Evolutionary conservation across 2,797 vertebrate genomes (phyloP), one percentile per base, ranked within the genome.

Genomic region (Myotis myotis): DNA sequence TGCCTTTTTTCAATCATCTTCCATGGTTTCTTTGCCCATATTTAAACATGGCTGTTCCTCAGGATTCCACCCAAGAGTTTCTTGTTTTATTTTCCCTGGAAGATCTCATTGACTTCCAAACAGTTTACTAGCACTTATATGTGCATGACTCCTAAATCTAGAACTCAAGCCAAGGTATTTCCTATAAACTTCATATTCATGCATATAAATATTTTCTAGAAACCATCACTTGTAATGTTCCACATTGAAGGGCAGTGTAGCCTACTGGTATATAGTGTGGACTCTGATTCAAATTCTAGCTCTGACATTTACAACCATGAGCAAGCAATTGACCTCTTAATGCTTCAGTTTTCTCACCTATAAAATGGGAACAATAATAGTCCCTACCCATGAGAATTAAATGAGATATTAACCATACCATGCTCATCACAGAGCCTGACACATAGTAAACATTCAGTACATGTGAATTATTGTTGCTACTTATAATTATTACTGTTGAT

Each of bases 1-100:
- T 91, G 19, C 2, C 47, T 57, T 96, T 75, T 91, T 89, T 70
- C 51, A 87, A n/a, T 92, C 12, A 75, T 89, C 41, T 81, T 93
- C 81, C 19, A 19, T 66, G 55, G 17, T 4, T 80, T 78, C n/a
- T 81, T 75, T 89, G 57, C 30, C n/a, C 23, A 66, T 64, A 76
- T 86, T 33, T 81, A 92, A 81, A 82, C 55, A 79, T 28, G 19
- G 15, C 3, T 76, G 28, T 44, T 62, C 20, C 25, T 71, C 20
- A 22, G 8, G 23, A 91, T 53, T 88, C 20, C 7, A 91, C 10
- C 8, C 17, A 68, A 44, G 19, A 9, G 22, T 93, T 79, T 87
- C 55, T 90, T 87, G 44, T 38, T 38, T 91, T 83, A 80, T 53
- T 66, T 13, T 84, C 22, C 19, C 16, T 47, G 20, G 41, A 19